Conservation (phyloP, 2,113 vertebrate species). For the Pseudopipra pipra region DNA sequence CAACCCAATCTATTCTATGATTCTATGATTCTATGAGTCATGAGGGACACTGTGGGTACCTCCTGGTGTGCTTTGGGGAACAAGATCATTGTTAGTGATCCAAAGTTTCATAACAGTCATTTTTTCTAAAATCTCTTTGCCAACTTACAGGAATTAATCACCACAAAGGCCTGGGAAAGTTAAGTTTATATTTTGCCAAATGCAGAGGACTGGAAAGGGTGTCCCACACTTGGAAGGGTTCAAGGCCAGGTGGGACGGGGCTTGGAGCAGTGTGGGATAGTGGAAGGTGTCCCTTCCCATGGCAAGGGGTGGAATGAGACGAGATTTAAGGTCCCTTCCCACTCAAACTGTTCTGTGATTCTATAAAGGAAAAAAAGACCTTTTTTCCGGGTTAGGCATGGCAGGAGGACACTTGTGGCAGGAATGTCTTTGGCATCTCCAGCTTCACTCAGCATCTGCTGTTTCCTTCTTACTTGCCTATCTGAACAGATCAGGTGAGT, state of each 20-base stretch:
- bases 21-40: too few relatives aligned
- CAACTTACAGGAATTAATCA: neutral
- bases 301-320: neutral
- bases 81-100: neutral
- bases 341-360: neutral
- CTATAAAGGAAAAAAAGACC: neutral
- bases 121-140: neutral
- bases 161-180: neutral
- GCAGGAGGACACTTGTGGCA: neutral
- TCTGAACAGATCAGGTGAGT: neutral
- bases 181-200: neutral
- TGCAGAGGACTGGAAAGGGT: neutral
- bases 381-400: neutral
- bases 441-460: neutral
- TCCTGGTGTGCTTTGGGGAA: neutral
- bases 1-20: too few relatives aligned
- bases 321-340: neutral
- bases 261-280: fast-evolving
- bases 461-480: neutral
- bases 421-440: neutral
- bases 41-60: neutral
- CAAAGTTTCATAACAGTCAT: neutral
- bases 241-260: fast-evolving
- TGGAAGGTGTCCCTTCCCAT: neutral
- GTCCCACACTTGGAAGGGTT: neutral